Evolutionary conservation across 2,797 vertebrate species (phyloP).

Genomic region (Iguana delicatissima): DNA sequence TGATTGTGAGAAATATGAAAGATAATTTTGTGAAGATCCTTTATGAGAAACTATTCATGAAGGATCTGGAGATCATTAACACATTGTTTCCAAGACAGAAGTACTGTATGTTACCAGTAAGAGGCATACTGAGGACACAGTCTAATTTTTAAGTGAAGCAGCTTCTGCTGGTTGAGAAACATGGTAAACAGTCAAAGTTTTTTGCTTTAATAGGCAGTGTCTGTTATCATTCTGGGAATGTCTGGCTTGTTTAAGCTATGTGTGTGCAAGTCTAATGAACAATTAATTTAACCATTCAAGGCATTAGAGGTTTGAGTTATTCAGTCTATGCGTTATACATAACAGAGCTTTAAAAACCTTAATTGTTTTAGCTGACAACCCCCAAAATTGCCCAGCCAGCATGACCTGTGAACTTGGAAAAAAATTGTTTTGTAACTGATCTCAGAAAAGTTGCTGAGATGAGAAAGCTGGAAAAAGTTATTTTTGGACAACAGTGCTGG

Average conservation of each 20-base stretch:
- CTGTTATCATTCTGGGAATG: slow-evolving; percentile 1
- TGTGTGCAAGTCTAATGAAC: neutral
- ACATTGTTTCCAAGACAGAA: neutral
- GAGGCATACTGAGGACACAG: neutral
- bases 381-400: no score
- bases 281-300: slow-evolving; percentile 4
- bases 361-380: no score
- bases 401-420: no score
- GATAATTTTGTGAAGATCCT: neutral
- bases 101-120: neutral
- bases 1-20: neutral
- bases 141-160: neutral
- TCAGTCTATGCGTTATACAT: neutral
- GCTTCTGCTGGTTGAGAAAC: slow-evolving; percentile 15
- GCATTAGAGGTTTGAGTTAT: neutral
- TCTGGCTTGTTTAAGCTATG: neutral
- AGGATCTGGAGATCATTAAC: neutral
- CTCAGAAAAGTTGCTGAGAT: no score
- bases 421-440: no score
- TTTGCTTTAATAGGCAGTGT: neutral
- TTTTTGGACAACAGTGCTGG: no score
- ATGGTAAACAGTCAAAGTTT: slow-evolving; percentile 6
- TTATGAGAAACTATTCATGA: neutral
- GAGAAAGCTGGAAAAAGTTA: no score
- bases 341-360: no score